Evolutionary conservation across 1,140 invertebrate species (phyloP).

Genomic region (Diabrotica undecimpunctata): DNA sequence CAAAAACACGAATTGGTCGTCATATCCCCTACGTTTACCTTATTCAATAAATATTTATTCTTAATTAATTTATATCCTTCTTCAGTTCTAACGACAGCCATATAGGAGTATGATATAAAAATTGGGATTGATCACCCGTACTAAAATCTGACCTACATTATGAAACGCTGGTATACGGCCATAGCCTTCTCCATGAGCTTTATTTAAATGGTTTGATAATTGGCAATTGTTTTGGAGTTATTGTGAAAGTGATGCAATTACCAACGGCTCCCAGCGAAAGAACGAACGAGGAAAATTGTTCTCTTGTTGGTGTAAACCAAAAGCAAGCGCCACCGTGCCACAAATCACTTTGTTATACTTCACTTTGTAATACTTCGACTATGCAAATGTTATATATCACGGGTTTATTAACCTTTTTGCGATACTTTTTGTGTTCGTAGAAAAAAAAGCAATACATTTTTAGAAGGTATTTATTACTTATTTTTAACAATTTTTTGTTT

Average conservation of each 20-base stretch:
- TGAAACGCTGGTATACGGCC: background rate
- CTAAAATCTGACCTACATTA: conserved; percentile 10
- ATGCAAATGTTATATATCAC: background rate
- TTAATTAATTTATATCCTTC: too few relatives aligned
- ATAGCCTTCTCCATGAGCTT: background rate
- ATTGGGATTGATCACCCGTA: background rate
- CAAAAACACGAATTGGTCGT: too few relatives aligned
- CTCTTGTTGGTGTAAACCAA: background rate
- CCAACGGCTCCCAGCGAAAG: background rate
- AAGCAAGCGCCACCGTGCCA: conserved; percentile 5
- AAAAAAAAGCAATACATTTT: too few relatives aligned
- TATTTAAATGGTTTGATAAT: conserved; percentile 11
- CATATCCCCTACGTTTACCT: too few relatives aligned
- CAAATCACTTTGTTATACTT: background rate
- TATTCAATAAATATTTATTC: too few relatives aligned
- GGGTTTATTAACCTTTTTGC: conserved; percentile 7
- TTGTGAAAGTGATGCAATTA: conserved; percentile 13
- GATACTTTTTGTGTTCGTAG: too few relatives aligned
- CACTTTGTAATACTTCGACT: background rate
- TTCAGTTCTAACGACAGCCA: too few relatives aligned
- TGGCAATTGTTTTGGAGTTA: conserved; percentile 7
- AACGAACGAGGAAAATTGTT: conserved; percentile 4
- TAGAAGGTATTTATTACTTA: too few relatives aligned
- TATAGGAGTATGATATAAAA: too few relatives aligned
- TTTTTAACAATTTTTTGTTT: too few relatives aligned